Conservation (phyloP, 2,113 vertebrate genomes). For the Mirounga angustirostris region DNA sequence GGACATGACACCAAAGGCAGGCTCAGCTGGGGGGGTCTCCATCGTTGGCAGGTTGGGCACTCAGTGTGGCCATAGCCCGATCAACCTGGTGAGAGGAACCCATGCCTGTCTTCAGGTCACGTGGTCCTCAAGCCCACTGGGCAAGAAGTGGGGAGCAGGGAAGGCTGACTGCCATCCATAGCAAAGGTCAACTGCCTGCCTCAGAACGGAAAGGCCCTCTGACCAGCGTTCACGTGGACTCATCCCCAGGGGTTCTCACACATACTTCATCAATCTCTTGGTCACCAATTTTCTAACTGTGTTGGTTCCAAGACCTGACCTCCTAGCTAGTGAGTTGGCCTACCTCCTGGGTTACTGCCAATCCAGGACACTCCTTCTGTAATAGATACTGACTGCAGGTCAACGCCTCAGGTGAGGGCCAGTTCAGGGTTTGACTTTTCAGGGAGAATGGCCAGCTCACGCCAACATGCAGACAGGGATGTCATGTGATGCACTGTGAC, state of each 20-base stretch:
- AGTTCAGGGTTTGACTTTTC: no score
- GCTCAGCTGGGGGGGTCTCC: neutral
- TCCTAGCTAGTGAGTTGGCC: neutral
- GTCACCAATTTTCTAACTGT: neutral
- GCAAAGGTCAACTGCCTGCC: neutral
- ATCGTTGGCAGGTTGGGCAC: neutral
- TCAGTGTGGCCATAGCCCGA: neutral
- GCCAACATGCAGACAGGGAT: neutral
- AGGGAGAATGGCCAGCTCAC: neutral
- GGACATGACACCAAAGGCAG: no score
- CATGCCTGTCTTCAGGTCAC: neutral
- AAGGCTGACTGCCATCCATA: neutral
- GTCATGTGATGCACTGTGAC: accelerated
- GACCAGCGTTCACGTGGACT: neutral
- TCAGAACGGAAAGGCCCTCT: neutral
- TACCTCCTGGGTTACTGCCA: neutral
- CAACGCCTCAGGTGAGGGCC: no score
- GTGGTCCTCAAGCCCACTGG: neutral
- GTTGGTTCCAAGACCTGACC: neutral
- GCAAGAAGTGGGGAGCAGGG: neutral
- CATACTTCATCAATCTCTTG: neutral
- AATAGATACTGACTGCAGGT: no score
- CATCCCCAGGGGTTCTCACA: neutral
- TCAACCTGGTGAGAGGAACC: neutral
- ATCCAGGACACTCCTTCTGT: neutral